Conservation (phyloP, 2,797 vertebrate species). For the Lemur catta region DNA sequence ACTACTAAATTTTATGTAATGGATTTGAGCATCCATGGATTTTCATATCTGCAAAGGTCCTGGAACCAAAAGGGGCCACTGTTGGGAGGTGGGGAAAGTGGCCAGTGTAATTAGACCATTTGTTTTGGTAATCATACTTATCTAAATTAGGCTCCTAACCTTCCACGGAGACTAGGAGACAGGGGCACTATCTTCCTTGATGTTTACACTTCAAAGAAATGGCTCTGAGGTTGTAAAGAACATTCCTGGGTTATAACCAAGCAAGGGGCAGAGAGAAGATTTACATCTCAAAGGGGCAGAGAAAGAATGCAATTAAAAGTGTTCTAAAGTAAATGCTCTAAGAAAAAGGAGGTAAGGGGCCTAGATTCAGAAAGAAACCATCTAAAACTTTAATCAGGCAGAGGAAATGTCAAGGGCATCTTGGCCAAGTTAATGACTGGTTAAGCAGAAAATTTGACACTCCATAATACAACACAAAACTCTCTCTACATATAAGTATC, state of each 20-base stretch:
- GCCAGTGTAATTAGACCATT: neutral
- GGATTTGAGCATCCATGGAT: neutral
- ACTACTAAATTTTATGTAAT: neutral
- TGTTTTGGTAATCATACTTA: neutral
- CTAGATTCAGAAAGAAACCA: neutral
- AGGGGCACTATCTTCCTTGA: neutral
- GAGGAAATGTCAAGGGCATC: neutral
- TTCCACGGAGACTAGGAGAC: neutral
- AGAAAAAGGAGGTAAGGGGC: neutral
- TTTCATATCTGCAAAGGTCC: neutral
- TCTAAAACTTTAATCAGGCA: neutral
- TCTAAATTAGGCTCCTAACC: neutral
- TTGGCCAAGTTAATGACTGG: neutral
- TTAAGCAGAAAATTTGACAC: neutral
- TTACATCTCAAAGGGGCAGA: neutral
- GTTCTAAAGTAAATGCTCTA: slow-evolving; percentile 22
- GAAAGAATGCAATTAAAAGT: neutral
- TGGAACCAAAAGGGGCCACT: neutral
- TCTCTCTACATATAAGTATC: neutral
- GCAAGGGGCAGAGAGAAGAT: neutral
- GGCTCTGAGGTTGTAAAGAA: neutral
- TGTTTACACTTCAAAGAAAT: neutral
- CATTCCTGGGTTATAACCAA: neutral
- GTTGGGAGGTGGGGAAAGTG: neutral
- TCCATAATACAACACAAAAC: neutral